These are phyloP conservation scores for Poecilia velifera DNA, from an alignment of 2,797 vertebrate species.

Conservation along the genomic window DNA sequence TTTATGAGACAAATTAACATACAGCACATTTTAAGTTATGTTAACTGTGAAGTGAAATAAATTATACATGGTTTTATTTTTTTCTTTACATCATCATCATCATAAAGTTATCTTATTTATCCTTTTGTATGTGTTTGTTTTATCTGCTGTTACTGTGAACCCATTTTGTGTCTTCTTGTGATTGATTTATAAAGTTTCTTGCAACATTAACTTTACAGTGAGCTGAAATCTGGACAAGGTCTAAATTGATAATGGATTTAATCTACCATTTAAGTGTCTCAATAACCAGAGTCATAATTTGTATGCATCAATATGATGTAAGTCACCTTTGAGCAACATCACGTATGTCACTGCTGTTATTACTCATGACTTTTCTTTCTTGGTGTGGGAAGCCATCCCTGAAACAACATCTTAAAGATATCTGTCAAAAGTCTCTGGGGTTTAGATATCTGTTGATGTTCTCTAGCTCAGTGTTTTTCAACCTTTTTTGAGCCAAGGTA, in stretches of 20 bases:
- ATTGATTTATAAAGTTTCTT: not conserved
- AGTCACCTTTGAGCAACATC: conserved; percentile 30
- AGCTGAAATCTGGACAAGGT: not conserved
- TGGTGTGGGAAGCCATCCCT: not conserved
- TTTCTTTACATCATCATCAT: not conserved
- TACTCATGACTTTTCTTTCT: not conserved
- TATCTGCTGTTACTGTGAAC: no score
- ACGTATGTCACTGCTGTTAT: conserved; percentile 30
- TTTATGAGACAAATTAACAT: not conserved
- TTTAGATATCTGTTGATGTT: not conserved
- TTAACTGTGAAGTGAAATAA: not conserved
- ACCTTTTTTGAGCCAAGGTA: no score
- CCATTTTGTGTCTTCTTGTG: no score
- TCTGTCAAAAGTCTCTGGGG: not conserved
- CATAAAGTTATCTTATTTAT: no score
- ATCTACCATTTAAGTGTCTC: conserved; percentile 28
- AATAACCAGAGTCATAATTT: conserved; percentile 16
- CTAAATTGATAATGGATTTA: conserved; percentile 25
- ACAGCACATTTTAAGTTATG: no score
- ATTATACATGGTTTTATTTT: not conserved
- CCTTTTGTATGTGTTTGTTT: no score
- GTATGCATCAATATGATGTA: conserved; percentile 13
- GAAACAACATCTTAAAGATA: not conserved
- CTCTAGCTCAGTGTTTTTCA: not conserved
- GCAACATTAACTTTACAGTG: not conserved